A percentile compares a stretch with the other conserved stretches of the same genome.
Evolutionary conservation across 2,797 vertebrate species (phyloP).

Genomic region (Amblyopsis hoosieri): DNA sequence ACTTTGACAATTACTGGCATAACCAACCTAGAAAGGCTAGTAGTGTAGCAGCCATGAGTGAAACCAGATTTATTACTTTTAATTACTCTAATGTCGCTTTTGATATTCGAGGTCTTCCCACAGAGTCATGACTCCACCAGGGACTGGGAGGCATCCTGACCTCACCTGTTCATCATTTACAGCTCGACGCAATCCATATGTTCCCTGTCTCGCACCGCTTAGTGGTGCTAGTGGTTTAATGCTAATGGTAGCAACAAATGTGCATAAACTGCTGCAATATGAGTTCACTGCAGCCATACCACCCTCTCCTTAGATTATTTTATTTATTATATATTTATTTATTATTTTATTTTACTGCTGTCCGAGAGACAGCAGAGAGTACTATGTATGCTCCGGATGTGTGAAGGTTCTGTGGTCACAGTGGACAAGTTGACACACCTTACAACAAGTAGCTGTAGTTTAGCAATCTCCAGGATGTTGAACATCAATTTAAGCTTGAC

Average conservation of each 20-base stretch:
- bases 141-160: not conserved
- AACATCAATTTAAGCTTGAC: not conserved
- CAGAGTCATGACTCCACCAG: not conserved
- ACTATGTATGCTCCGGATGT: no score
- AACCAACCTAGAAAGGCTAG: no score
- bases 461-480: no score
- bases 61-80: conserved; percentile 12
- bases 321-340: no score
- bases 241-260: not conserved
- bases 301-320: no score
- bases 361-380: no score
- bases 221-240: not conserved
- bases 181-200: not conserved
- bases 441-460: no score
- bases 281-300: not conserved
- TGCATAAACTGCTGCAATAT: not conserved
- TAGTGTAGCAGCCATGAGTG: not conserved
- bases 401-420: no score
- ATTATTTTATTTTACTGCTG: no score
- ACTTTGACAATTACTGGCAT: no score
- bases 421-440: no score
- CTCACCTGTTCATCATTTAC: not conserved
- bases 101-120: conserved; percentile 2
- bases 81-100: conserved; percentile 12
- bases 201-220: not conserved